Conservation (phyloP, 2,113 vertebrate genomes). For the Ophiodon elongatus region DNA sequence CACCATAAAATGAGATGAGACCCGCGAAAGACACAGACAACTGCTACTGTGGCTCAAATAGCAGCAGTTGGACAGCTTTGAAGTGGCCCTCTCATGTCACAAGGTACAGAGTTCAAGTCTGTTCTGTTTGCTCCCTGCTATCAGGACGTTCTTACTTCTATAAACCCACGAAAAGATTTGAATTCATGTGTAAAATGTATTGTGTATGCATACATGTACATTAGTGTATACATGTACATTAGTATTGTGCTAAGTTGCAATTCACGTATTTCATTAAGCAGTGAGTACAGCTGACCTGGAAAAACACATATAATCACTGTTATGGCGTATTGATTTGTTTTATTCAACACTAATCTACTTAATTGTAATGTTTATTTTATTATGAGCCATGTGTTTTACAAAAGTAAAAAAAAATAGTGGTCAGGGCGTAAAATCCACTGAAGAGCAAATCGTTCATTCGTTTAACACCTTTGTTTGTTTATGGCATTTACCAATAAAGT, state of each 20-base stretch:
- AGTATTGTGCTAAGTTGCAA: background rate
- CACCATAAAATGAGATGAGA: slow-evolving; percentile 69
- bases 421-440: background rate
- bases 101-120: slow-evolving; percentile 67
- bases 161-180: background rate
- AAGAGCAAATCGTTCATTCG: background rate
- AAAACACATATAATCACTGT: background rate
- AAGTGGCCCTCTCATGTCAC: slow-evolving; percentile 61
- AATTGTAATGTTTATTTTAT: slow-evolving; percentile 5
- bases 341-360: background rate
- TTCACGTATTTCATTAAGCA: background rate
- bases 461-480: background rate
- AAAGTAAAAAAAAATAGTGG: background rate
- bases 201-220: background rate
- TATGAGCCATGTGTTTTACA: background rate
- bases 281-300: background rate
- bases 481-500: background rate
- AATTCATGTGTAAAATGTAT: background rate
- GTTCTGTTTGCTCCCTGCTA: slow-evolving; percentile 32
- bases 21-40: slow-evolving; percentile 76
- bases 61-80: slow-evolving; percentile 67
- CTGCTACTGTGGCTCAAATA: slow-evolving; percentile 81
- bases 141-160: background rate
- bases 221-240: background rate
- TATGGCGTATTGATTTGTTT: background rate